Base-by-base conservation (phyloP, 2,888 invertebrate species). In the Athalia rosae region DNA sequence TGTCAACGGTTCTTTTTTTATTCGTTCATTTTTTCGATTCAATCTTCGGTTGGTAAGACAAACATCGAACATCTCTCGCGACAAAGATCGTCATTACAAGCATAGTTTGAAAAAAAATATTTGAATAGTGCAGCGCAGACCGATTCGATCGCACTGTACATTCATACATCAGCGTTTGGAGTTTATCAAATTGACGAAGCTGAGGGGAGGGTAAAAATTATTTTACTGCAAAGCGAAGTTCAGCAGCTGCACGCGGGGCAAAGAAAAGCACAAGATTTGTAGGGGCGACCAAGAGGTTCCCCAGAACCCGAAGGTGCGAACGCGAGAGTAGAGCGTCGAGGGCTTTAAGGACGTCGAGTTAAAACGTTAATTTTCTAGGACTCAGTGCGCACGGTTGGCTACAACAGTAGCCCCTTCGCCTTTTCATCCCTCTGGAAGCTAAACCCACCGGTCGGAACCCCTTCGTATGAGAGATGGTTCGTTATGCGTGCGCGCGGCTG, bases 331-430 rank as follows among this genome's bases (percentile, higher is more conserved):
- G 28, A 28, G 28, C 28, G 28, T 28, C 28, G 28, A 50, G 15
- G 66, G 66, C 67, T n/a, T 7, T 41, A 53, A 53, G 67, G 67
- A 56, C 71, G 58, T 13, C 58, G 58, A 71, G 58, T 71, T 71
- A 58, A 71, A 71, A 71, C 45, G 71, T 71, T 71, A 13, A 71
- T 58, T 71, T 71, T 58, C 13, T 47, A 11, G 71, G 71, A 71
- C 71, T 71, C 15, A 45, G 71, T 71, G 11, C 15, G 15, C 58
- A 71, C 71, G 56, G 71, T 43, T 45, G 71, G 58, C 71, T 58
- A 58, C 43, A 50, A 28, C 5, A 45, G 56, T 43, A 71, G 71
- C 71, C 58, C 45, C 71, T 71, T 28, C 28, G 28, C 28, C 28
- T 28, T 28, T 71, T 71, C 56, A 71, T 71, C 71, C 71, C 71